phyloP scores from a whole-genome alignment of 2,113 vertebrate species.

The Leucosticte australis region DNA sequence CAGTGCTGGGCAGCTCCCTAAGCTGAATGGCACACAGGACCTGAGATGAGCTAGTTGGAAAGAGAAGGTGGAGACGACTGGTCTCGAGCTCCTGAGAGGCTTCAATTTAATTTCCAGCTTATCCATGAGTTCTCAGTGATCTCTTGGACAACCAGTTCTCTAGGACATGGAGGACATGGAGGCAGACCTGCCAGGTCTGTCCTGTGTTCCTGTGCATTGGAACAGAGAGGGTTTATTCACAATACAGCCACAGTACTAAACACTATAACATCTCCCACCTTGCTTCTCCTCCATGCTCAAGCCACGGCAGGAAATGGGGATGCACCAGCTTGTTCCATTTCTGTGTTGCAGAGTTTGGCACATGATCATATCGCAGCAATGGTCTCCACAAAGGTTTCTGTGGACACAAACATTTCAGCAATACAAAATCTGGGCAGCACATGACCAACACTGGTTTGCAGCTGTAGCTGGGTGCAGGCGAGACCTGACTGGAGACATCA shows the following conservation, averaged over 20 bases:
- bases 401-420: background rate
- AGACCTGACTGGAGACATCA: background rate
- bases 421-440: fast-evolving
- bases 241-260: background rate
- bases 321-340: background rate
- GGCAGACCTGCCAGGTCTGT: background rate
- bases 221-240: background rate
- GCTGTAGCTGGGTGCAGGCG: background rate
- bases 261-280: background rate
- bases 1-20: fast-evolving
- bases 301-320: background rate
- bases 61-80: fast-evolving
- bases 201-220: background rate
- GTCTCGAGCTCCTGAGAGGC: background rate
- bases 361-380: background rate
- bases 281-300: background rate
- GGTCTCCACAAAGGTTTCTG: background rate
- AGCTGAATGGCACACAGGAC: background rate
- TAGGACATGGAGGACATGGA: background rate
- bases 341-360: background rate
- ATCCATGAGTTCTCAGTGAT: background rate
- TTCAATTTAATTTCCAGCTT: background rate
- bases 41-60: background rate
- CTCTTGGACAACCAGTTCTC: background rate
- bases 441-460: background rate